phyloP scores from a whole-genome alignment of 2,797 vertebrate genomes.

The Brachymystax lenok region DNA sequence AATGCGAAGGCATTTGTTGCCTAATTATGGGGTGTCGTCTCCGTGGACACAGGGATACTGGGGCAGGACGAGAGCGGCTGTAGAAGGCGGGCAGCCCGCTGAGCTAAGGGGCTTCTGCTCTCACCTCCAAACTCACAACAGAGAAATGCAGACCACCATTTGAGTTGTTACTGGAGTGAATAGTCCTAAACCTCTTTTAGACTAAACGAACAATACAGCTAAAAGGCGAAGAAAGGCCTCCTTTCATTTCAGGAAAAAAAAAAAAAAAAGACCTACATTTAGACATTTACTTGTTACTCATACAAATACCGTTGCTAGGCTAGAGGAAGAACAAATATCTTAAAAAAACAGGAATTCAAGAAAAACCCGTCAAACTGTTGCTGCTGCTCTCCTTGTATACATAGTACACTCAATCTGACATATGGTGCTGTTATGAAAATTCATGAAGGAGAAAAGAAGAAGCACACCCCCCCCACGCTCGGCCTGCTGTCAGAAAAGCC shows the following conservation, averaged over 20 bases:
- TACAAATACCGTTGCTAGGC: neutral
- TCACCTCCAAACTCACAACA: no score
- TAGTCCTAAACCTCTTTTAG: neutral
- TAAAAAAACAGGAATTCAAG: neutral
- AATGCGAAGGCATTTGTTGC: constrained; percentile 47
- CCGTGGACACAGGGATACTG: constrained; percentile 9
- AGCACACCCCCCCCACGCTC: neutral
- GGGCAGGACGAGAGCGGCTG: neutral
- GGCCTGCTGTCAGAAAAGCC: constrained; percentile 2
- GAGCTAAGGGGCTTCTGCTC: neutral
- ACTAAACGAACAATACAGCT: neutral
- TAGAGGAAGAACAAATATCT: neutral
- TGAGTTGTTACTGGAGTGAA: neutral
- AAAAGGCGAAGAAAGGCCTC: neutral
- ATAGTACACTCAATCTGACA: neutral
- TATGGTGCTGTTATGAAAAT: neutral
- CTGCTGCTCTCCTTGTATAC: neutral
- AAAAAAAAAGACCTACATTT: no score
- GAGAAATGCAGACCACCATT: neutral
- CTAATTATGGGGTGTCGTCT: constrained; percentile 41
- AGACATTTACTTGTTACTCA: neutral
- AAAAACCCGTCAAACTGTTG: neutral
- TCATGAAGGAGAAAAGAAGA: neutral
- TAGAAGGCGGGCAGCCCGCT: neutral
- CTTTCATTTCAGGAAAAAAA: neutral